Evolutionary conservation across 2,113 vertebrate species (phyloP), one percentile per base, ranked within the genome.

Genomic region (Sorex araneus): DNA sequence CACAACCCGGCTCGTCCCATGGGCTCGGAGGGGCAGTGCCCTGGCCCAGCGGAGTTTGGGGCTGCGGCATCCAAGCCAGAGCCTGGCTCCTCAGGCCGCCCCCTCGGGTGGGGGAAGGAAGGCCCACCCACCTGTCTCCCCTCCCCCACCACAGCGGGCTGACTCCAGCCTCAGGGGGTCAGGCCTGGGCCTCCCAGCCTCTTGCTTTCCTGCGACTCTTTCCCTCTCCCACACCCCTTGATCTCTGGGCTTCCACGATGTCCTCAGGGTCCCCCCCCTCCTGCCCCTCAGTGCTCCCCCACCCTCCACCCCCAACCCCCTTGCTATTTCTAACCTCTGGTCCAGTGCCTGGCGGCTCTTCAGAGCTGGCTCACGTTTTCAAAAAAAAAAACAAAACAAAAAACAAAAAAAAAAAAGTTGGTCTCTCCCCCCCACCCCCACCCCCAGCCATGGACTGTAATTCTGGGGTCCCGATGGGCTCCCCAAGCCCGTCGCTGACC

Each of bases 1-100:
- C 81, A 0, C 95, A 32, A 36, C 94, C 80, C 84, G 60, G 96
- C 88, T 93, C 36, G 94, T 91, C 91, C 90, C 95, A 92, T 96
- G 96, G 97, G 94, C 95, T 90, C 89, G 94, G 96, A 97, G 96
- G 84, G 92, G 90, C 73, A 84, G 64, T 89, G 45, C 11, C 74
- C 79, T 32, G 50, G 92, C 84, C 60, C 1, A 0, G 25, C 1
- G 40, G 89, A 25, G 47, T 69, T 28, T 23, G 85, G 60, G 77
- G 32, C 79, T 45, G 15, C 30, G 27, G 69, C 23, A 75, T 8
- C 3, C 34, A 19, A 57, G 23, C 70, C 75, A 81, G 75, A 67
- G 80, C 28, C 78, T 30, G 12, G 2, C 77, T 57, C n/a, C 69
- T 82, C 23, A 4, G 82, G 19, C 30, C 0, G 70, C 54, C 28